Evolutionary conservation across 1,140 invertebrate genomes (phyloP).

Genomic region (Copidosoma floridanum): DNA sequence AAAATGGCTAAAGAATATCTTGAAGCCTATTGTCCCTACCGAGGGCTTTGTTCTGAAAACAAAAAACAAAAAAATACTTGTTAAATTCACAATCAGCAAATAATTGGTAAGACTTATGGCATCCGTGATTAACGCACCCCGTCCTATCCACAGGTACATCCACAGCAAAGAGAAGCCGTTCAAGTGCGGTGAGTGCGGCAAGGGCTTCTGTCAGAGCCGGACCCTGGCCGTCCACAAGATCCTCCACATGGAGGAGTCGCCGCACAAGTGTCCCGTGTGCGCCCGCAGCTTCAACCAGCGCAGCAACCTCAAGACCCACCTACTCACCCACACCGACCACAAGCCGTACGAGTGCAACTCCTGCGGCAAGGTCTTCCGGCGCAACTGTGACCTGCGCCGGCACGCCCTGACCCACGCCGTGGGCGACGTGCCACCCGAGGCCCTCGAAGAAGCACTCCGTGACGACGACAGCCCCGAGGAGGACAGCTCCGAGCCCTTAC

Average conservation of each 20-base stretch:
- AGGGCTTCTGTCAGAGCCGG: slow-evolving; percentile 93
- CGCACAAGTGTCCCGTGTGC: slow-evolving; percentile 89
- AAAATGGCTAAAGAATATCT: too few species aligned
- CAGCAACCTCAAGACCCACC: slow-evolving; percentile 88
- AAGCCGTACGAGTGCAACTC: slow-evolving; percentile 91
- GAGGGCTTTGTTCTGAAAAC: too few species aligned
- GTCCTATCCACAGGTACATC: slow-evolving; percentile 83
- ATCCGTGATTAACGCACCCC: background rate
- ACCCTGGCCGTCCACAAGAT: slow-evolving; percentile 93
- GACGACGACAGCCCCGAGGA: slow-evolving; percentile 63
- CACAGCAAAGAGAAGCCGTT: slow-evolving; percentile 97
- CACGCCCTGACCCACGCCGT: slow-evolving; percentile 84
- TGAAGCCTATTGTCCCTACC: too few species aligned
- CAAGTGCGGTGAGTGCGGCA: slow-evolving; percentile 93
- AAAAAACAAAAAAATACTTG: too few species aligned
- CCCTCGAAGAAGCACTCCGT: slow-evolving; percentile 63
- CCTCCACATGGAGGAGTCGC: slow-evolving; percentile 87
- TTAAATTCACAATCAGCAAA: too few species aligned
- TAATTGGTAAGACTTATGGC: too few species aligned
- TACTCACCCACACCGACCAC: slow-evolving; percentile 92
- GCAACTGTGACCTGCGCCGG: slow-evolving; percentile 80
- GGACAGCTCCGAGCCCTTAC: slow-evolving; percentile 40
- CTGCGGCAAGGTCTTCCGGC: slow-evolving; percentile 83
- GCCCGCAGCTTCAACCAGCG: slow-evolving; percentile 87
- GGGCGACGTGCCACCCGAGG: slow-evolving; percentile 73